These are phyloP conservation scores for Diploscapter pachys DNA, from an alignment of 1,140 invertebrate species.

Conservation along the genomic window DNA sequence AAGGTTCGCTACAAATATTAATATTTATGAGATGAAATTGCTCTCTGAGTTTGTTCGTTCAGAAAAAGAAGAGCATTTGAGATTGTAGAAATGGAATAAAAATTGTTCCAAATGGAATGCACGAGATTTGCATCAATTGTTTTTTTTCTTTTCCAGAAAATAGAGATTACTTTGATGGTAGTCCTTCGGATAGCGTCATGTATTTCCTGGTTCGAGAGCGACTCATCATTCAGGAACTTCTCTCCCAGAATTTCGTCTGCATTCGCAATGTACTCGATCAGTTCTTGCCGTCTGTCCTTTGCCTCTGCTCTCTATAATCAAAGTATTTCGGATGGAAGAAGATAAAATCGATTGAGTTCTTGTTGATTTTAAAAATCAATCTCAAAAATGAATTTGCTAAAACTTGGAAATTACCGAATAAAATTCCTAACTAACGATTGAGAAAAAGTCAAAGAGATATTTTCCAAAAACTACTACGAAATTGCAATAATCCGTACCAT, in stretches of 20 bases:
- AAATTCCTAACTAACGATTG: too few species aligned
- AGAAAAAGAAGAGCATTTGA: too few species aligned
- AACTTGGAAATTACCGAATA: too few species aligned
- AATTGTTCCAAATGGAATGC: neutral
- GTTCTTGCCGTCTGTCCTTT: slow-evolving; percentile 75
- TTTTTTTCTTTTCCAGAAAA: too few species aligned
- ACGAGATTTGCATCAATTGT: neutral
- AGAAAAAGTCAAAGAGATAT: too few species aligned
- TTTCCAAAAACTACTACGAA: too few species aligned
- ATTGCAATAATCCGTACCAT: slow-evolving; percentile 61
- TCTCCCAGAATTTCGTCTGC: slow-evolving; percentile 82
- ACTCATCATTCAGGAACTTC: slow-evolving; percentile 65
- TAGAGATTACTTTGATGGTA: slow-evolving; percentile 68
- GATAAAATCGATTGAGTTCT: too few species aligned
- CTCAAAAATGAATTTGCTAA: too few species aligned
- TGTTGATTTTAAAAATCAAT: too few species aligned
- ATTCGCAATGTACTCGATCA: slow-evolving; percentile 91
- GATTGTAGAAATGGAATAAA: neutral
- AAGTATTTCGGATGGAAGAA: too few species aligned
- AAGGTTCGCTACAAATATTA: slow-evolving; percentile 67
- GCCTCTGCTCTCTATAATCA: slow-evolving; percentile 65
- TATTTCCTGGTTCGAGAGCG: slow-evolving; percentile 46
- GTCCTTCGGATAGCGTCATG: slow-evolving; percentile 77
- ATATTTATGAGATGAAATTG: too few species aligned
- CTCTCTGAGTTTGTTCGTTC: too few species aligned